phyloP scores from a whole-genome alignment of 2,797 vertebrate species.

The Poliocrania exsul region DNA sequence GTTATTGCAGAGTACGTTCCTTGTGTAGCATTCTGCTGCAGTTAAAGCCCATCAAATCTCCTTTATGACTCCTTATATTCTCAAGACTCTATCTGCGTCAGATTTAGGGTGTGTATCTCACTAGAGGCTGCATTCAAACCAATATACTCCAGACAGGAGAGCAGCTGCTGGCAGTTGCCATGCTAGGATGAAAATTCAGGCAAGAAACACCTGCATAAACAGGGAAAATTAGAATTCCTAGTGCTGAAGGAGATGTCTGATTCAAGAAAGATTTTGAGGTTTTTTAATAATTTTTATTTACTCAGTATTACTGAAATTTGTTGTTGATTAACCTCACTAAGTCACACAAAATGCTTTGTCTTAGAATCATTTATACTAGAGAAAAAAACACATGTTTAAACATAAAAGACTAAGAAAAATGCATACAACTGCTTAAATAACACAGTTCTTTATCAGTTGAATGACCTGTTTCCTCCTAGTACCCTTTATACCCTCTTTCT shows the following conservation, averaged over 20 bases:
- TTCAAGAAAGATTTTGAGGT: neutral
- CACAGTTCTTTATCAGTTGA: neutral
- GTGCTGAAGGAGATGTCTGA: neutral
- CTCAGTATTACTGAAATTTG: neutral
- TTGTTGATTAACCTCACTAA: neutral
- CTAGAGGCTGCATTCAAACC: neutral
- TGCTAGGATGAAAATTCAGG: neutral
- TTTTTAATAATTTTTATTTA: neutral
- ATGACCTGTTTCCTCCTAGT: neutral
- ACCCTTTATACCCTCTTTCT: neutral
- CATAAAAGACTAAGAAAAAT: neutral
- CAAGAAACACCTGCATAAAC: neutral
- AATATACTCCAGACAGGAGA: neutral
- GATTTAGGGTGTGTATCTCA: constrained; percentile 4
- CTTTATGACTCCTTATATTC: constrained; percentile 41
- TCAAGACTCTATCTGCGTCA: constrained; percentile 15
- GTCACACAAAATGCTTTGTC: neutral
- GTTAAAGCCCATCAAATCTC: constrained; percentile 46
- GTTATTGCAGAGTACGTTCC: neutral
- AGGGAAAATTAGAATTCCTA: neutral
- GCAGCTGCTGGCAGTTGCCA: neutral
- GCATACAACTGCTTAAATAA: neutral
- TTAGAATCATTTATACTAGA: neutral
- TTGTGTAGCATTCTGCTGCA: neutral
- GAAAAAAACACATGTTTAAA: accelerated